Conservation (phyloP, 2,888 invertebrate genomes). For the Entomobrya proxima region DNA sequence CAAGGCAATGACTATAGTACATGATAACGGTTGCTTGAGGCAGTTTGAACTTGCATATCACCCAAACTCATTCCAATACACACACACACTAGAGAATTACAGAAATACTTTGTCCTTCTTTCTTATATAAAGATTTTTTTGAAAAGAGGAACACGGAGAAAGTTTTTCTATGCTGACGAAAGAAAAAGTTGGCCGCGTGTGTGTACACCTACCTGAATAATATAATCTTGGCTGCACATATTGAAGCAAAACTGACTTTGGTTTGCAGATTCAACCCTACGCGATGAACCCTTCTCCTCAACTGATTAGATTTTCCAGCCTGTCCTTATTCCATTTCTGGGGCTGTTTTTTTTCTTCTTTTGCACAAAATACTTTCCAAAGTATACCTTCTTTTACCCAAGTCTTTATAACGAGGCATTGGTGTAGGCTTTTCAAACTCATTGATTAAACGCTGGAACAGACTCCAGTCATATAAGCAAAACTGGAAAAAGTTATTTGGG, state of each 20-base stretch:
- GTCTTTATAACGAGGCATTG: not conserved
- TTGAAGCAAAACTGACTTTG: not conserved
- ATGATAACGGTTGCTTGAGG: not conserved
- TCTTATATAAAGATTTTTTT: slow-evolving; percentile 4
- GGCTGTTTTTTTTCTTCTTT: not conserved
- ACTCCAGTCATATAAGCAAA: not conserved
- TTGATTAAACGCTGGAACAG: slow-evolving; percentile 31
- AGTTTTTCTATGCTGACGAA: not conserved
- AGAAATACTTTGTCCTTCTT: not conserved
- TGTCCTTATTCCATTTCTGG: not conserved
- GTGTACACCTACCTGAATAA: not conserved
- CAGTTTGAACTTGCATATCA: slow-evolving; percentile 1
- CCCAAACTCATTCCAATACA: not conserved
- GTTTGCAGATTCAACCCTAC: not conserved
- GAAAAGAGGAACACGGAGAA: not conserved
- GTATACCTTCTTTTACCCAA: too few relatives aligned
- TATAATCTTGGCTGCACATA: not conserved
- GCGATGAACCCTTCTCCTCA: not conserved
- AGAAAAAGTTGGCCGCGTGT: not conserved
- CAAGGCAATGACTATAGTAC: not conserved
- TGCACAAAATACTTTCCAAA: not conserved
- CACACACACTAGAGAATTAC: not conserved
- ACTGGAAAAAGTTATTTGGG: not conserved
- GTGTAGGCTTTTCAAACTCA: slow-evolving; percentile 11
- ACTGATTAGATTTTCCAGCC: slow-evolving; percentile 29